Evolutionary conservation across 2,797 vertebrate species (phyloP).

Genomic region (Mastacembelus armatus): DNA sequence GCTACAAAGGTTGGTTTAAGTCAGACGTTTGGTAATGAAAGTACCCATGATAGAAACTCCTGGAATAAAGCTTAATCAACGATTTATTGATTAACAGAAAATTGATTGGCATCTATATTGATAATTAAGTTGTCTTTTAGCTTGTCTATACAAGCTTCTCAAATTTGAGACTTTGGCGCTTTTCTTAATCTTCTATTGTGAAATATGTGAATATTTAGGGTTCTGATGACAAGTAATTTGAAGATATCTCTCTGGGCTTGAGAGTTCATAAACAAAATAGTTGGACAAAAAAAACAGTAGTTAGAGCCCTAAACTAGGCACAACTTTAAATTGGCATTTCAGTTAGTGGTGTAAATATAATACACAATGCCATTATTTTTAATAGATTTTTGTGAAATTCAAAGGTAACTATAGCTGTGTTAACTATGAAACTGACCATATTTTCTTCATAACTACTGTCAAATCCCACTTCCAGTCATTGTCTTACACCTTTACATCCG

Average conservation of each 20-base stretch:
- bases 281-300: not conserved
- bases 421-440: no score
- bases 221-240: not conserved
- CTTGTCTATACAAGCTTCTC: no score
- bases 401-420: no score
- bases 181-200: no score
- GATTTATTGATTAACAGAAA: not conserved
- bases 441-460: not conserved
- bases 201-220: no score
- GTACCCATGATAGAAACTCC: not conserved
- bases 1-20: slow-evolving; percentile 86
- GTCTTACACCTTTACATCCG: not conserved
- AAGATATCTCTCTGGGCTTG: not conserved
- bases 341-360: not conserved
- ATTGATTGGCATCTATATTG: not conserved
- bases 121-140: not conserved
- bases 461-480: not conserved
- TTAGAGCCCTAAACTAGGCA: not conserved
- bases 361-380: not conserved
- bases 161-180: not conserved
- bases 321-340: not conserved
- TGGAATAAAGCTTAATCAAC: not conserved
- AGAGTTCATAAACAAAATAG: not conserved
- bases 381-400: not conserved
- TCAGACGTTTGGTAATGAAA: not conserved